Base-by-base conservation (phyloP, 2,888 invertebrate genomes). In the Amaurobius ferox region DNA sequence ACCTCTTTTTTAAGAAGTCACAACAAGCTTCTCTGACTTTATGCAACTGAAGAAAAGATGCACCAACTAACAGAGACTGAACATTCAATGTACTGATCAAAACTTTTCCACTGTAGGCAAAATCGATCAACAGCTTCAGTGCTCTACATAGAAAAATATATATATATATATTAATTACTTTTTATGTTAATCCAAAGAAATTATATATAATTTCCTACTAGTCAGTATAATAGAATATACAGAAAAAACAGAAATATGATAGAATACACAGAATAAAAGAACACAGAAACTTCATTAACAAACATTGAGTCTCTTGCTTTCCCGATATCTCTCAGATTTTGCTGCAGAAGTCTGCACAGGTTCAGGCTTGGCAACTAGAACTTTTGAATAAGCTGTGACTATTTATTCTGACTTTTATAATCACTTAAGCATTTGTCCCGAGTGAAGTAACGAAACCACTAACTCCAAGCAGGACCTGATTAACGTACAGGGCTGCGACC, bases 21-120 rank as follows among this genome's bases (percentile, higher is more conserved):
- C 95, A 95, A 91, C 97, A 97, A 0, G 96, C 96, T 90, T 96
- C 95, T 88, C 95, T 93, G 0, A 97, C 96, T 92, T 94, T 93
- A 88, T 94, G 94, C 72, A 97, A 91, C 90, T 96, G 96, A 44
- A 97, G 92, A 91, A 95, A 96, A 19, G 95, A 95, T 6, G 96
- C 95, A 16, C 96, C 96, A 72, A 96, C 94, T 94, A 97, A 95
- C 40, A 97, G 93, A 88, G 94, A 94, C 91, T 97, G 96, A 0
- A 96, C 96, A 92, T 96, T 96, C 89, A 93, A 93, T 89, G 94
- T 94, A 90, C 95, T 95, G 78, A 97, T 94, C 85, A 94, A 94
- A 7, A 97, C 94, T 89, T 94, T 93, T 2, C 93, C 96, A 88
- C 95, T 95, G 91, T 97, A 97, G 0, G 96, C 96, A 92, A 95